A percentile compares a stretch with the other conserved stretches of the same genome.
phyloP scores from a whole-genome alignment of 2,888 invertebrate genomes.

The Prionchulus punctatus region DNA sequence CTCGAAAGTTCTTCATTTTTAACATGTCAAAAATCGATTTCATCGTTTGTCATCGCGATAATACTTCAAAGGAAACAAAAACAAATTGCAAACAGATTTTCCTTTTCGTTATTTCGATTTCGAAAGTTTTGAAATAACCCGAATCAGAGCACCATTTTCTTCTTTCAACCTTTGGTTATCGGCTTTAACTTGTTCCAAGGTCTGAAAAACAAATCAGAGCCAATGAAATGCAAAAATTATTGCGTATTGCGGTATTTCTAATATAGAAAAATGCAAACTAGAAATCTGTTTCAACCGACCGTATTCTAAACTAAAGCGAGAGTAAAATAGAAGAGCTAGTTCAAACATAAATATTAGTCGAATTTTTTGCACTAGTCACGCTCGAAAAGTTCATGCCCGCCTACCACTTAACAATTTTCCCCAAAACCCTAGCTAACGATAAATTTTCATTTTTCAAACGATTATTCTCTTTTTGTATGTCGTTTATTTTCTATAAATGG shows the following conservation, averaged over 20 bases:
- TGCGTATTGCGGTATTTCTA: background rate
- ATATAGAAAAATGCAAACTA: background rate
- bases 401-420: slow-evolving; percentile 12
- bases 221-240: background rate
- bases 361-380: too few relatives aligned
- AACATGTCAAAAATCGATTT: too few relatives aligned
- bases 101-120: slow-evolving; percentile 9
- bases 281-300: background rate
- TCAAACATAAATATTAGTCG: too few relatives aligned
- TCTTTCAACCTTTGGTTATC: slow-evolving; percentile 13
- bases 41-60: too few relatives aligned
- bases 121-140: slow-evolving; percentile 13
- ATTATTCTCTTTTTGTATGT: slow-evolving; percentile 14
- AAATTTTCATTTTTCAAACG: background rate
- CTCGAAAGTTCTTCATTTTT: too few relatives aligned
- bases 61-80: too few relatives aligned
- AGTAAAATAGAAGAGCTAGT: too few relatives aligned
- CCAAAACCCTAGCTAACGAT: slow-evolving; percentile 16
- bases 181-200: slow-evolving; percentile 5
- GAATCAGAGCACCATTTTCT: slow-evolving; percentile 13
- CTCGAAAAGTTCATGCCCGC: too few relatives aligned
- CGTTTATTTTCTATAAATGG: slow-evolving; percentile 13
- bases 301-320: background rate
- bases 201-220: background rate
- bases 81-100: too few relatives aligned